Evolutionary conservation across 2,888 invertebrate genomes (phyloP), one percentile per base, ranked within the genome.

Genomic region (Rhagium mordax): DNA sequence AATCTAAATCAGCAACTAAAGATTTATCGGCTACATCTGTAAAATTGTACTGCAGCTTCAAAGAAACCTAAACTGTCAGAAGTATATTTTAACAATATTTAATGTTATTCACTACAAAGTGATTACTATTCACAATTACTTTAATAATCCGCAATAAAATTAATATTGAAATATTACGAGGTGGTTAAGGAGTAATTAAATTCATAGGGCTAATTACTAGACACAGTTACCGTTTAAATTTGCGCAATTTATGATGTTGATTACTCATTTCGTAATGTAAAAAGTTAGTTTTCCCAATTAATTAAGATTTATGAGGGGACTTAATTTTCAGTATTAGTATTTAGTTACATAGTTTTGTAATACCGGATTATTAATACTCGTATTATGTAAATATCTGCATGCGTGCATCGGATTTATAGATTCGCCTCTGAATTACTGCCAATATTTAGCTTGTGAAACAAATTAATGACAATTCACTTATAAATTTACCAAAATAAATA

Each of bases 41-140:
- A 73, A 74, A 76, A 72, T 75, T 72, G 70, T 60, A 74, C 75
- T 65, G 70, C 64, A 66, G 78, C 78, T 77, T 80, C 80, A 80
- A 80, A 80, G 80, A 74, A 73, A 77, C 64, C 65, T 70, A 74
- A 77, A 76, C 76, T 74, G 76, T 79, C 78, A 75, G 71, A 73
- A 65, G 70, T 69, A 71, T 71, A 71, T 78, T 64, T 76, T 69
- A 70, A 77, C 74, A 77, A 74, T 75, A 77, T 77, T 75, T 70
- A 74, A 69, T 74, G 72, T 69, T 69, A 71, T 74, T 51, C 49
- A 60, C 48, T 55, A 70, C 74, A 76, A 74, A 74, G 72, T 68
- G 55, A 21, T 64, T 59, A 71, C 65, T 66, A 66, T 70, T 33
- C 65, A 16, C 49, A 49, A 49, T 65, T 65, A 53, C 57, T 72